Base-by-base conservation (phyloP, 2,113 vertebrate species). In the Callithrix jacchus region DNA sequence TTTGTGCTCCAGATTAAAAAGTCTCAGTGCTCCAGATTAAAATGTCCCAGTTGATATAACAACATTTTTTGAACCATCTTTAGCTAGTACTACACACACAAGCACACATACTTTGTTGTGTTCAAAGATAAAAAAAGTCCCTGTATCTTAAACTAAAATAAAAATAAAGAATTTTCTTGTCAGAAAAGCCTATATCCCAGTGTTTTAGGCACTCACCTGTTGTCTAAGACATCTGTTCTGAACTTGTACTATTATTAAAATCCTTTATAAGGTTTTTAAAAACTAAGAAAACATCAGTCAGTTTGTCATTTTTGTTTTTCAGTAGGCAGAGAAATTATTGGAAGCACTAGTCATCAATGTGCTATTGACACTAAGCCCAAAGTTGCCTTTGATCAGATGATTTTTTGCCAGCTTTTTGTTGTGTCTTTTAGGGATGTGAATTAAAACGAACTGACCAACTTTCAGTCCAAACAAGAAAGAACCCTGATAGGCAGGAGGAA, bases 401-500 rank as follows among this genome's bases (percentile, higher is more conserved):
- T 42, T 87, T 97, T 95, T 97, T 98, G 97, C 93, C 91, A 98
- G 87, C 80, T 94, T 97, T 97, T 96, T 92, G 91, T 64, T 92
- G 91, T 68, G 87, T 96, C 92, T 98, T 95, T 96, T 13, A 93
- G 83, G 66, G 81, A 97, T 17, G 92, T 89, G 80, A 98, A 97
- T 96, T 88, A 77, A 68, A 77, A 97, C 96, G 97, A 98, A 98
- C 88, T 98, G 97, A 97, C 95, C 95, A 81, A 94, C 49, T 94
- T 93, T 95, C 92, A 97, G 92, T 91, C 83, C 82, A 97, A 97
- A 98, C 95, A 95, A 97, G 90, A 97, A 92, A 97, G 76, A 95
- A 96, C 4, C 35, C 11, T 92, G 92, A 97, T 83, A 95, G 89
- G 77, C 92, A 84, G 74, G 56, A 85, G 70, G 49, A 96, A 96